A percentile compares a stretch with the other conserved stretches of the same genome.
These are phyloP conservation scores for Pogonus chalceus DNA, from an alignment of 1,140 invertebrate genomes.

Conservation along the genomic window DNA sequence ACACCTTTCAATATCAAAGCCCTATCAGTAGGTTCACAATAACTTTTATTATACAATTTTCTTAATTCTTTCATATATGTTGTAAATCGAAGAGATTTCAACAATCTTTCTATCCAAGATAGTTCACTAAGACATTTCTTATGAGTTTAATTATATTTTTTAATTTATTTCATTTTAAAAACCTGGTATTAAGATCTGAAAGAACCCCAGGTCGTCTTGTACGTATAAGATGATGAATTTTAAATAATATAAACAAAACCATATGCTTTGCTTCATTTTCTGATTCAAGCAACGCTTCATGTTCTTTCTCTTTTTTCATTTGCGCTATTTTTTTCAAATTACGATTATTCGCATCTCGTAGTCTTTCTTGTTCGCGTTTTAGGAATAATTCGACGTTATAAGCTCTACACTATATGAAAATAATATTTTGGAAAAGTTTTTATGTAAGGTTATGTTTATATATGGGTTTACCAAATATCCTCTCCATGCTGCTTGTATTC, in stretches of 20 bases:
- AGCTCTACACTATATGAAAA: neutral
- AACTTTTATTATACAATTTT: neutral
- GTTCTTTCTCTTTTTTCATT: neutral
- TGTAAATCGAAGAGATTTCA: neutral
- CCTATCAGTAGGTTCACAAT: neutral
- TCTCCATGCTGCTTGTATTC: neutral
- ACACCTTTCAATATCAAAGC: neutral
- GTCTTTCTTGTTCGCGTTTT: neutral
- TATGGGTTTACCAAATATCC: neutral
- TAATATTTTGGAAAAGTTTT: neutral
- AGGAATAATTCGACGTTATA: neutral
- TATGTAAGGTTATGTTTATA: neutral
- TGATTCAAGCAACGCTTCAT: neutral
- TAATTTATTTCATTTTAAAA: neutral
- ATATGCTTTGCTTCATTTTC: neutral
- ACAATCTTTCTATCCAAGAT: neutral
- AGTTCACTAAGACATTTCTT: too few species aligned
- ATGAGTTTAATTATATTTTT: neutral
- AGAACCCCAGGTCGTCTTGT: neutral
- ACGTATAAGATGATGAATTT: neutral
- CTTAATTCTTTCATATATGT: neutral
- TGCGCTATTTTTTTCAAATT: neutral
- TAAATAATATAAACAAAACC: neutral
- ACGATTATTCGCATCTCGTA: neutral
- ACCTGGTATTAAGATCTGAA: neutral